Evolutionary conservation across 2,888 invertebrate species (phyloP).

Genomic region (Oithona nana): DNA sequence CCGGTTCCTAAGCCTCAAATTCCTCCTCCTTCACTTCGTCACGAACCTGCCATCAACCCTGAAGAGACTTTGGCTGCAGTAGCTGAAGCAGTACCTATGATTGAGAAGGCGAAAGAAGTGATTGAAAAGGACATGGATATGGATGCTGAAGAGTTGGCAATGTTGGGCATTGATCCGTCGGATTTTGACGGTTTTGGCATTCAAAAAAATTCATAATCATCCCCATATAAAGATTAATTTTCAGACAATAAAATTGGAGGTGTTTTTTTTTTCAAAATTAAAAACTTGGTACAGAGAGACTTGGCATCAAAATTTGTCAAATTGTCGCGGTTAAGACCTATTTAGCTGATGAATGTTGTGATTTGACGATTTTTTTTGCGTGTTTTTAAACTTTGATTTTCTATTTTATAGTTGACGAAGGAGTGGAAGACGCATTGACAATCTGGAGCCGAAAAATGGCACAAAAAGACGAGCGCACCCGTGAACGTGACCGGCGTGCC

Average conservation of each 20-base stretch:
- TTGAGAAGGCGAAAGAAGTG: neutral
- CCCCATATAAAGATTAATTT: no score
- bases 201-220: no score
- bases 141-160: constrained; percentile 9
- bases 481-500: no score
- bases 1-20: neutral
- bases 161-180: constrained; percentile 14
- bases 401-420: neutral
- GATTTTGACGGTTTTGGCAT: constrained; percentile 12
- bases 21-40: no score
- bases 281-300: no score
- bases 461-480: no score
- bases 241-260: no score
- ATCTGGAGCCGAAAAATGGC: neutral
- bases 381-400: neutral
- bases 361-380: no score
- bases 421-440: neutral
- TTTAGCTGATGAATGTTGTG: no score
- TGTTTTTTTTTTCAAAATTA: no score
- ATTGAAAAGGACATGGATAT: neutral
- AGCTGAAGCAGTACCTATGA: neutral
- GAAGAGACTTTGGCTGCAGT: neutral
- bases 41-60: neutral
- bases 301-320: no score
- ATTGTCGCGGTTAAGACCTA: no score